These are phyloP conservation scores for Meloidogyne hapla DNA, from an alignment of 1,140 invertebrate species.

Conservation along the genomic window DNA sequence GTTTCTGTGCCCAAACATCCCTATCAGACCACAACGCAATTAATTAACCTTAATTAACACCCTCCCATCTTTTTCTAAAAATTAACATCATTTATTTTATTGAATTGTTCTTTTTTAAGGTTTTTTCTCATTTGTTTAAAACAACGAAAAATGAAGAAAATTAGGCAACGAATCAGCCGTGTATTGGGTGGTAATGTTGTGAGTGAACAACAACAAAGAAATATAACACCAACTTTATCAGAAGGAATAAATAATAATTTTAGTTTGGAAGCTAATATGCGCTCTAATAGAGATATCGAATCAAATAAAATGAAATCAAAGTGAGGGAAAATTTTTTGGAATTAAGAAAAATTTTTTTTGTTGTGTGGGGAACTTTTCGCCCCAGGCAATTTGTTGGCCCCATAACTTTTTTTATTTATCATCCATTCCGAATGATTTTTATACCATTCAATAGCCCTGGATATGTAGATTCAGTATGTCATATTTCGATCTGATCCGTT, in stretches of 20 bases:
- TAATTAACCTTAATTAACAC: neutral
- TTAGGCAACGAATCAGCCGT: slow-evolving; percentile 18
- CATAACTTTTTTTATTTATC: no score
- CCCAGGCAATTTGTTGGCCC: no score
- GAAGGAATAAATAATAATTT: neutral
- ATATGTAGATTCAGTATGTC: no score
- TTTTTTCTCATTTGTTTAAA: neutral
- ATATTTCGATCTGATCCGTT: no score
- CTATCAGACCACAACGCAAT: neutral
- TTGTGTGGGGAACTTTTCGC: no score
- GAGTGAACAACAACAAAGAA: neutral
- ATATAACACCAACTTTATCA: neutral
- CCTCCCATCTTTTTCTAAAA: neutral
- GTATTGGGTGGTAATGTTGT: slow-evolving; percentile 7
- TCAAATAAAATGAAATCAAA: neutral
- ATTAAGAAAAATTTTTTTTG: no score
- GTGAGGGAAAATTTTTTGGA: neutral
- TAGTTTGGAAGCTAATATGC: neutral
- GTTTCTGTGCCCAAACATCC: neutral
- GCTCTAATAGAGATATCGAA: neutral
- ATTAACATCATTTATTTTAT: slow-evolving; percentile 4
- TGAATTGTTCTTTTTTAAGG: neutral
- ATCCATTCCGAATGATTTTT: no score
- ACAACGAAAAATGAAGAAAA: slow-evolving; percentile 20
- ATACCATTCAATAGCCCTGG: no score